Percentiles rank a stretch among this genome's conserved stretches.
Evolutionary conservation across 2,888 invertebrate species (phyloP).

Genomic region (Tillus elongatus): DNA sequence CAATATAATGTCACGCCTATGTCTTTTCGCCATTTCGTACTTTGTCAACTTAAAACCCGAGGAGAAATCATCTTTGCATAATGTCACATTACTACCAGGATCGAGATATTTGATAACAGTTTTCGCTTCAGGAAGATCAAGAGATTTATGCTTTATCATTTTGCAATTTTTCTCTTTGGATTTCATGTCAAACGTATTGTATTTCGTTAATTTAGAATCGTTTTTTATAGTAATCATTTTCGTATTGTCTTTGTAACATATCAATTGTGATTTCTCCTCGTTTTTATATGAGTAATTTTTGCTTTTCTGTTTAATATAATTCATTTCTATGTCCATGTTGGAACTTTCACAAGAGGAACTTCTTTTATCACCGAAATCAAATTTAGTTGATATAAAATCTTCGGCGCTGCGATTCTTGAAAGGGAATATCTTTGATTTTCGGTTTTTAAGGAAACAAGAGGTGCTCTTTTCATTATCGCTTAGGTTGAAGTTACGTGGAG

Average conservation of each 20-base stretch:
- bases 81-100: constrained; percentile 36
- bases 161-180: constrained; percentile 28
- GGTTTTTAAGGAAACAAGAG: constrained; percentile 13
- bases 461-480: constrained; percentile 17
- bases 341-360: constrained; percentile 35
- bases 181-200: constrained; percentile 39
- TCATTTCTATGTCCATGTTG: constrained; percentile 32
- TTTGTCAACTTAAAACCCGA: constrained; percentile 33
- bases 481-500: too few species aligned
- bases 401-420: constrained; percentile 33
- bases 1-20: constrained; percentile 48
- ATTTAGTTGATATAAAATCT: constrained; percentile 26
- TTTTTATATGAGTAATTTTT: constrained; percentile 32
- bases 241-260: constrained; percentile 36
- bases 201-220: constrained; percentile 35
- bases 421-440: constrained; percentile 24
- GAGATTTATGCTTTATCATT: constrained; percentile 36
- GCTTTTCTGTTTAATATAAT: constrained; percentile 19
- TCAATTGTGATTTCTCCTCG: constrained; percentile 38
- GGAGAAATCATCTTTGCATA: constrained; percentile 36
- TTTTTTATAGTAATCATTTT: constrained; percentile 36
- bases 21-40: constrained; percentile 27
- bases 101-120: constrained; percentile 37
- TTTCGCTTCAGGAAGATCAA: constrained; percentile 33
- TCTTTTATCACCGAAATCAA: constrained; percentile 19